Conservation (phyloP, 1,140 invertebrate species). For the Lasioglossum albipes region DNA sequence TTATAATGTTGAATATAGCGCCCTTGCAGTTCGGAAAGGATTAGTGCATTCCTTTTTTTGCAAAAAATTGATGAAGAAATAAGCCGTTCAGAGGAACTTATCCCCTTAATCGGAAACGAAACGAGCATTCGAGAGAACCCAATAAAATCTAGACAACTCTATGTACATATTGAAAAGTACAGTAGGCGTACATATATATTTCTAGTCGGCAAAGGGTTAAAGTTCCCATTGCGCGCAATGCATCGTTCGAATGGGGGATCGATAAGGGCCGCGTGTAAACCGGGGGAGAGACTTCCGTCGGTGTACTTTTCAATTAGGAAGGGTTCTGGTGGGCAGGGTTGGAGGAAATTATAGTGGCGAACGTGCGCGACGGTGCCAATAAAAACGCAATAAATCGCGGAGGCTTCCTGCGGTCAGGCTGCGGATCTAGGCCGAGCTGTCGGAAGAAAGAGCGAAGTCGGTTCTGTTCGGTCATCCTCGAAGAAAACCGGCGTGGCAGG, state of each 20-base stretch:
- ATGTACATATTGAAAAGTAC: no score
- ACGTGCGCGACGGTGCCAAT: not conserved
- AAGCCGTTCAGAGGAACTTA: no score
- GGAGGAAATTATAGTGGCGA: not conserved
- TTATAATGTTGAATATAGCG: no score
- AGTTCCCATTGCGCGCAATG: not conserved
- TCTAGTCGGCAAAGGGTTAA: no score
- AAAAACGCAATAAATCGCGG: constrained; percentile 34
- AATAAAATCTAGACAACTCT: no score
- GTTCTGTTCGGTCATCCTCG: not conserved
- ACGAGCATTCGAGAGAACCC: no score
- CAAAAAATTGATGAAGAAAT: no score
- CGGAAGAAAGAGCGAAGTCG: constrained; percentile 12
- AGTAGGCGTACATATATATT: no score
- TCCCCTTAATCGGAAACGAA: no score
- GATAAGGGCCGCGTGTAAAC: not conserved
- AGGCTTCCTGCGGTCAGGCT: not conserved
- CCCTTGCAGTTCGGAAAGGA: no score
- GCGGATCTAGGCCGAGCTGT: constrained; percentile 29
- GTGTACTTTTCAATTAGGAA: constrained; percentile 21
- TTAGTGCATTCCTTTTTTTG: no score
- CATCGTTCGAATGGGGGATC: not conserved
- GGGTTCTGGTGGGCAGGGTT: not conserved
- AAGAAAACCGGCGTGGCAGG: constrained; percentile 9
- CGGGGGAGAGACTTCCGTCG: not conserved